phyloP scores from a whole-genome alignment of 2,113 vertebrate species.

The Leptocoma aspasia region DNA sequence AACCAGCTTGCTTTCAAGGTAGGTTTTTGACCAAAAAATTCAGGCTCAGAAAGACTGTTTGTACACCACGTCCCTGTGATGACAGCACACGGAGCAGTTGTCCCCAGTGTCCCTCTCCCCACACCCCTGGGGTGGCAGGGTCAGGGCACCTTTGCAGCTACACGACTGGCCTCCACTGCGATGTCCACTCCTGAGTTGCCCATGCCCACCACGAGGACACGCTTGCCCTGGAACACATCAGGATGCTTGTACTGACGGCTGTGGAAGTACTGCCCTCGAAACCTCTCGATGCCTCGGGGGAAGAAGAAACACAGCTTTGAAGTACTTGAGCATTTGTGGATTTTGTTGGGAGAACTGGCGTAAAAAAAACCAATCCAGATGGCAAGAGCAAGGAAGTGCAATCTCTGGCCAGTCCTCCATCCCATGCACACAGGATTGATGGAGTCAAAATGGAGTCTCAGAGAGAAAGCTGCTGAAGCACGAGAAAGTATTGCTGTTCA shows the following conservation, averaged over 20 bases:
- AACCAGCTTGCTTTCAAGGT: background rate
- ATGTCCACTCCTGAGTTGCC: conserved; percentile 88
- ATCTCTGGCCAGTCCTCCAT: background rate
- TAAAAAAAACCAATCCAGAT: background rate
- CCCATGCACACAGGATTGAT: rapidly evolving
- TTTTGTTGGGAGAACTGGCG: background rate
- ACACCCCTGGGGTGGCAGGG: background rate
- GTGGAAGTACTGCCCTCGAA: conserved; percentile 79
- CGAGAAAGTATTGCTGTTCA: rapidly evolving
- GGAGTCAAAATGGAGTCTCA: background rate
- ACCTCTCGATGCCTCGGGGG: conserved; percentile 76
- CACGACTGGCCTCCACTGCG: conserved; percentile 81
- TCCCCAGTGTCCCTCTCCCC: background rate
- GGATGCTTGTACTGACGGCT: conserved; percentile 85
- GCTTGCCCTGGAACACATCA: conserved; percentile 76
- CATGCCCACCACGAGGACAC: conserved; percentile 82
- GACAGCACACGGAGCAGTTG: background rate
- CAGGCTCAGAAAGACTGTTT: background rate
- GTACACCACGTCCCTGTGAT: background rate
- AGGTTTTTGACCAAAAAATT: background rate
- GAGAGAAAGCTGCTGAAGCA: background rate
- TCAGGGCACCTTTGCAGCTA: conserved; percentile 76
- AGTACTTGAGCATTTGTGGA: background rate
- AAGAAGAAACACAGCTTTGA: background rate
- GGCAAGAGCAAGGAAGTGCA: background rate